Evolutionary conservation across 35 echinoderm and acorn worm species (phyloP), one percentile per base, ranked within the genome.

Genomic region (Lytechinus pictus): DNA sequence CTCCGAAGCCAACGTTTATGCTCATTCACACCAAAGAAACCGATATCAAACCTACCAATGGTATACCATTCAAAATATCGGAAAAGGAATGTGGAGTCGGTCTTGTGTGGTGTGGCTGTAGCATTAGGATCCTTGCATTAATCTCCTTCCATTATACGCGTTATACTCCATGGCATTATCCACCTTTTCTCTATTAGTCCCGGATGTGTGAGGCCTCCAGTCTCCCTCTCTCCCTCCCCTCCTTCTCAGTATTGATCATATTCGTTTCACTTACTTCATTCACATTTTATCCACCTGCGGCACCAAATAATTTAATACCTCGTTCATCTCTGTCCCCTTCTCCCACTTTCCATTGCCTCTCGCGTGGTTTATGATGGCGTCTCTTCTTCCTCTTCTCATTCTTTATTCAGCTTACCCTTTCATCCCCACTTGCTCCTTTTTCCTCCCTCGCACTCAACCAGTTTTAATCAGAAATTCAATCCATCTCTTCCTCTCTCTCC

Each of bases 221-320:
- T n/a, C n/a, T n/a, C n/a, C n/a, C 33, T 1, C 9, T 90, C 28
- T 52, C 88, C 88, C 88, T 52, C 88, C 88, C 88, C 88, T 90
- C 88, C 28, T 90, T 54, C 52, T 90, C 88, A 6, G 52, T 90
- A 90, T 90, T 44, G 88, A 90, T 90, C 88, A 90, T 90, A 4
- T 44, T 52, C 88, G 88, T 90, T 90, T 90, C 88, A 90, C 88
- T 90, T 90, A 90, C 88, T 90, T 54, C 88, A 90, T 90, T 90
- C 88, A 44, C 52, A 90, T 54, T 54, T 52, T 44, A 14, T 54
- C 88, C 88, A 90, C 88, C 88, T 90, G 88, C 88, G 88, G 88
- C 88, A 90, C 13, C 28, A 54, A 58, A 12, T 28, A 90, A 90
- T 90, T 90, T 90, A 90, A 90, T 90, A 90, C 88, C 52, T 44